Evolutionary conservation across 2,888 invertebrate species (phyloP).

Genomic region (Cheilosia soror): DNA sequence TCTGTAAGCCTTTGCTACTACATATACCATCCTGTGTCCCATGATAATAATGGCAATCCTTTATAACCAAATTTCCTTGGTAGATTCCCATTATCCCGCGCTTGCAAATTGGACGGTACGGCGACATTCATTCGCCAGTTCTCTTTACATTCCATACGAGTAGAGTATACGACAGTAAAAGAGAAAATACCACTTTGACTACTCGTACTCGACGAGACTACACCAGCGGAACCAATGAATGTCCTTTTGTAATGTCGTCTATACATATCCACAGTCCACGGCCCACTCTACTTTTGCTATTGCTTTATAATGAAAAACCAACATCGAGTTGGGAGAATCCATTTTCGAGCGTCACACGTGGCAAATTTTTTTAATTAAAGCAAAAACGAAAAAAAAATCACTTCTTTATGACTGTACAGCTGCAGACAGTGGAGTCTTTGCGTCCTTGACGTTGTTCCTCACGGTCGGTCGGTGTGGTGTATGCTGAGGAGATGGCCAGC

Average conservation of each 20-base stretch:
- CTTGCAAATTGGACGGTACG: conserved; percentile 58
- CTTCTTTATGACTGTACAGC: conserved; percentile 5
- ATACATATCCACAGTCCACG: not conserved
- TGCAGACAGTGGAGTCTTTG: conserved; percentile 11
- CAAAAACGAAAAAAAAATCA: conserved; percentile 2
- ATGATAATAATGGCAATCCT: conserved; percentile 64
- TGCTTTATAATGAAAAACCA: conserved; percentile 51
- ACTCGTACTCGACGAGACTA: not conserved
- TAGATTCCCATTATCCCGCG: conserved; percentile 45
- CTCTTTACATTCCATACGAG: not conserved
- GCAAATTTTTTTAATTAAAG: conserved; percentile 51
- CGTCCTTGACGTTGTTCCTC: conserved; percentile 50
- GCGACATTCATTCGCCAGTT: conserved; percentile 23
- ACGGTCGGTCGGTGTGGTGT: not conserved
- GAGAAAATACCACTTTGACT: conserved; percentile 23
- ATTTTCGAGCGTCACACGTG: conserved; percentile 56
- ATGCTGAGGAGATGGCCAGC: conserved; percentile 28
- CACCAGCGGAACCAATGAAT: conserved; percentile 45
- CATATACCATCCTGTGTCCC: conserved; percentile 2
- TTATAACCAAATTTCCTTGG: conserved; percentile 56
- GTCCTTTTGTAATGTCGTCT: conserved; percentile 47
- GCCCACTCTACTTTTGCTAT: not conserved
- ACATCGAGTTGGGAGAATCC: conserved; percentile 38
- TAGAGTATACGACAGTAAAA: not conserved
- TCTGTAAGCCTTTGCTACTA: conserved; percentile 11